Evolutionary conservation across 2,113 vertebrate species (phyloP).

Genomic region (Microtus richardsoni): DNA sequence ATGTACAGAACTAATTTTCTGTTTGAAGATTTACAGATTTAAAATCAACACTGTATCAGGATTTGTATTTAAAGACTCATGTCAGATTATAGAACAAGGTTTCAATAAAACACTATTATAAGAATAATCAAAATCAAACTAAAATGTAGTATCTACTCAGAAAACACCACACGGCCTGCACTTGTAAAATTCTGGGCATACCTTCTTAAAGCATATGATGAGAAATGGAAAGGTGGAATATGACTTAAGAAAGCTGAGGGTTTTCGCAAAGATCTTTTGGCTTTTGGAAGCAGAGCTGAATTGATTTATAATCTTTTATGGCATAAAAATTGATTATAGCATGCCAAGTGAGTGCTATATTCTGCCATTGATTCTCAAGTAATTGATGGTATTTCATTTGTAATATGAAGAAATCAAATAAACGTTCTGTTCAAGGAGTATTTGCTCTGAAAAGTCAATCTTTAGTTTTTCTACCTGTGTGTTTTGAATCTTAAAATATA

Average conservation of each 20-base stretch:
- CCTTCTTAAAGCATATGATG: not conserved
- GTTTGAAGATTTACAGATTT: not conserved
- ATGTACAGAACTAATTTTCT: not conserved
- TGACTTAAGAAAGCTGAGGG: not conserved
- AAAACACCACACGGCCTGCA: not conserved
- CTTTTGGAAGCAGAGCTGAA: not conserved
- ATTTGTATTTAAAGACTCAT: not conserved
- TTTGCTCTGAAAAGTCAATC: slow-evolving; percentile 44
- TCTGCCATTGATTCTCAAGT: slow-evolving; percentile 11
- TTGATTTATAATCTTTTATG: not conserved
- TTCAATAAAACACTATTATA: not conserved
- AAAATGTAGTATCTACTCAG: not conserved
- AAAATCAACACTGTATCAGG: not conserved
- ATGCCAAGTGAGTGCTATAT: not conserved
- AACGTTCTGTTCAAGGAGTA: not conserved
- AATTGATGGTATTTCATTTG: slow-evolving; percentile 17
- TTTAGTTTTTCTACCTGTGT: not conserved
- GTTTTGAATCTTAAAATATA: not conserved
- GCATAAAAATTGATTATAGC: slow-evolving; percentile 12
- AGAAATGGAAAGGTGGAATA: not conserved
- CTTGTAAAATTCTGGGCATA: not conserved
- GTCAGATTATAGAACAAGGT: not conserved
- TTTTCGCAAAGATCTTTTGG: not conserved
- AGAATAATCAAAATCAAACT: not conserved
- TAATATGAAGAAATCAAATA: slow-evolving; percentile 46